Percentiles rank a stretch among this genome's conserved stretches.
phyloP scores from a whole-genome alignment of 2,888 invertebrate species.

The Lasioglossum lativentre region DNA sequence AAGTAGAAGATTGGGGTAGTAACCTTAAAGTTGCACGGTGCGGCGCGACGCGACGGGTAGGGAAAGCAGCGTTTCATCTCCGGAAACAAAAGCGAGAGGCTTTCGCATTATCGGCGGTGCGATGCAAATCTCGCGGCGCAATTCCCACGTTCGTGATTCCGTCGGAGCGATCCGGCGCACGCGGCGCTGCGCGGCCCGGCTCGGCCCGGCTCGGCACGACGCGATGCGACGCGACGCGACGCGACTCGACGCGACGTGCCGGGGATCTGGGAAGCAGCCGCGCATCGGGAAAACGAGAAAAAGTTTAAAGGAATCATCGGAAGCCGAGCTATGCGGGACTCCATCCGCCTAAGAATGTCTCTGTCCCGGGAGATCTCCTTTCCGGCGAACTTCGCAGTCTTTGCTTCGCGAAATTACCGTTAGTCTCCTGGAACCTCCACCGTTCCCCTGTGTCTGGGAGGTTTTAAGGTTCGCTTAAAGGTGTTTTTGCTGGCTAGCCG shows the following conservation, averaged over 20 bases:
- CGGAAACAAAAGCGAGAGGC: constrained; percentile 9
- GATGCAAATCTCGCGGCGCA: constrained; percentile 59
- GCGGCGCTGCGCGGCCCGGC: constrained; percentile 23
- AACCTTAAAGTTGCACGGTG: not conserved
- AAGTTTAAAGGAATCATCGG: constrained; percentile 60
- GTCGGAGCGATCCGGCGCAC: constrained; percentile 30
- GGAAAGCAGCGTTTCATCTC: constrained; percentile 8
- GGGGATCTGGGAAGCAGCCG: constrained; percentile 39
- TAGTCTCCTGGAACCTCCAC: constrained; percentile 22
- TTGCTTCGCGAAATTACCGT: constrained; percentile 52
- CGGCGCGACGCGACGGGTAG: not conserved
- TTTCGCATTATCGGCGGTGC: constrained; percentile 45
- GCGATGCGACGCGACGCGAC: constrained; percentile 18
- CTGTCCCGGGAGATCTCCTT: constrained; percentile 46
- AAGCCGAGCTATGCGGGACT: constrained; percentile 52
- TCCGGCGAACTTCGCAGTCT: constrained; percentile 43
- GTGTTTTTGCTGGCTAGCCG: constrained; percentile 17
- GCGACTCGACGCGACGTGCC: constrained; percentile 46
- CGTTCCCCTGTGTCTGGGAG: not conserved
- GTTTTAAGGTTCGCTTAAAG: constrained; percentile 45
- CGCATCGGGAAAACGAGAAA: constrained; percentile 48
- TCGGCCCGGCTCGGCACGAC: not conserved
- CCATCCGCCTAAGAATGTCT: constrained; percentile 46
- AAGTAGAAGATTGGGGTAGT: constrained; percentile 4
- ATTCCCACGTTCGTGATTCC: constrained; percentile 53